Evolutionary conservation across 2,888 invertebrate genomes (phyloP).

Genomic region (Ecliptopera silaceata): DNA sequence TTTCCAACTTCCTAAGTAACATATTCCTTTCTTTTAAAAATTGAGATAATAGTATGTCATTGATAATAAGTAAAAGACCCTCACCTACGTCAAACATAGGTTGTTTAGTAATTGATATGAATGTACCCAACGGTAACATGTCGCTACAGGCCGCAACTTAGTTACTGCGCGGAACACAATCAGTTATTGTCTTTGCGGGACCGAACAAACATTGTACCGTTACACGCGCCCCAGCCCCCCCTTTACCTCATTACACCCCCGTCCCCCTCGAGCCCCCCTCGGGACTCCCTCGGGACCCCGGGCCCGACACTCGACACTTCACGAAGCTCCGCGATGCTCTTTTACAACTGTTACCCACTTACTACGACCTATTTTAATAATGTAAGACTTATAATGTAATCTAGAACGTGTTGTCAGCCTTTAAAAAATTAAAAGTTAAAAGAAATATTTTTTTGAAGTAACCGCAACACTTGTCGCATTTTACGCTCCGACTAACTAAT

Average conservation of each 20-base stretch:
- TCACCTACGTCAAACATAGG: too few relatives aligned
- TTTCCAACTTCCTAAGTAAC: too few relatives aligned
- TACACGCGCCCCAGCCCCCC: conserved; percentile 28
- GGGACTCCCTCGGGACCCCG: conserved; percentile 5
- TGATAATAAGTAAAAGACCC: too few relatives aligned
- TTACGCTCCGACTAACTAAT: not conserved
- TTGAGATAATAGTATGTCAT: too few relatives aligned
- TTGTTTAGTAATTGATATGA: too few relatives aligned
- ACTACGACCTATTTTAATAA: conserved; percentile 10
- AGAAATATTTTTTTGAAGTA: not conserved
- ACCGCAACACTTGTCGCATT: not conserved
- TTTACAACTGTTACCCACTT: conserved; percentile 16
- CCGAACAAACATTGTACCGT: conserved; percentile 4
- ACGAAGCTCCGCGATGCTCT: conserved; percentile 8
- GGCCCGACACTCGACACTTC: conserved; percentile 11
- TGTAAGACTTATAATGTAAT: not conserved
- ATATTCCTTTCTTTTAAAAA: too few relatives aligned
- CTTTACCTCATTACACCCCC: conserved; percentile 40
- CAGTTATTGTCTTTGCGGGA: conserved; percentile 6
- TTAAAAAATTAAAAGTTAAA: not conserved
- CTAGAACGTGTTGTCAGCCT: not conserved
- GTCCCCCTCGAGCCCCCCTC: conserved; percentile 8
- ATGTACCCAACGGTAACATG: too few relatives aligned
- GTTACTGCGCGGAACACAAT: not conserved
- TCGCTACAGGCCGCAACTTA: not conserved